Conservation (phyloP, 1,140 invertebrate species). For the Calliphora vicina region DNA sequence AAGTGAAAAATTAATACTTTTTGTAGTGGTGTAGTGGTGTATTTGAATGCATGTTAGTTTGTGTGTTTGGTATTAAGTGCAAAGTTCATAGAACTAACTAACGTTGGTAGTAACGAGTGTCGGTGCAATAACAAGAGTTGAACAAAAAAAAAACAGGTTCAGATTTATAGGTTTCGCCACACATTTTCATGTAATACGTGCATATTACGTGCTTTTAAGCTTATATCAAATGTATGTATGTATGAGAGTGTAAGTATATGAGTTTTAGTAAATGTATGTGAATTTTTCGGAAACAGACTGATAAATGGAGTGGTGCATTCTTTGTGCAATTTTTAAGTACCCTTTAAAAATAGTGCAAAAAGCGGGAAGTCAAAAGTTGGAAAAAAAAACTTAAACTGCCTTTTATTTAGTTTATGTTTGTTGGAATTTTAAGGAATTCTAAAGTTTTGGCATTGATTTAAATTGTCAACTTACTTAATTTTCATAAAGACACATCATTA, state of each 20-base stretch:
- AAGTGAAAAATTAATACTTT: conserved; percentile 34
- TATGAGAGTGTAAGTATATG: not conserved
- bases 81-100: not conserved
- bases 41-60: not conserved
- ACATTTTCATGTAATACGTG: not conserved
- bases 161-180: conserved; percentile 15
- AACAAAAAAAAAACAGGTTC: not conserved
- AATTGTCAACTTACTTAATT: too few relatives aligned
- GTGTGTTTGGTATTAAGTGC: not conserved
- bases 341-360: not conserved
- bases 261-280: too few relatives aligned
- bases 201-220: conserved; percentile 9
- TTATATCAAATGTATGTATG: not conserved
- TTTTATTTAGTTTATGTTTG: too few relatives aligned
- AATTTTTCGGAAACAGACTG: not conserved
- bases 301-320: not conserved
- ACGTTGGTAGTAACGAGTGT: not conserved
- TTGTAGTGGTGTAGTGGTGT: not conserved
- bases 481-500: too few relatives aligned
- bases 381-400: not conserved
- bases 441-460: too few relatives aligned
- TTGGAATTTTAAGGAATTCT: too few relatives aligned
- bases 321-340: not conserved
- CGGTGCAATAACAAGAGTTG: not conserved
- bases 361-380: not conserved